Percentiles rank a stretch among this genome's conserved stretches.
Conservation (phyloP, 2,797 vertebrate species). For the Philypnodon macrostomus region DNA sequence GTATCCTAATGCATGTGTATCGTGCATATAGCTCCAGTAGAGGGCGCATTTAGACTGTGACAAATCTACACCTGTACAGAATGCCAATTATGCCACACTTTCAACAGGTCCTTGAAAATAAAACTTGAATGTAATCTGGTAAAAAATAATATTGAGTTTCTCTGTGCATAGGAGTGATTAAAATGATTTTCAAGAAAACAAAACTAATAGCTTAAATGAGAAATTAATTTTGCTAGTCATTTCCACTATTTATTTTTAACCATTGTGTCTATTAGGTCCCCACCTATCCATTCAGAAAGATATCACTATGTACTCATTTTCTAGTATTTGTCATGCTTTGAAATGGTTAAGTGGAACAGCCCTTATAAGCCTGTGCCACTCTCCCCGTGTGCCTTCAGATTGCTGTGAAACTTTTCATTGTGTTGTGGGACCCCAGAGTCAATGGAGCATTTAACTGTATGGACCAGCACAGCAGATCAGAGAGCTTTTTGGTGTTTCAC, state of each 20-base stretch:
- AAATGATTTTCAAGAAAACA: too few relatives aligned
- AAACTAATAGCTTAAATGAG: too few relatives aligned
- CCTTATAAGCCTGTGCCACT: slow-evolving; percentile 40
- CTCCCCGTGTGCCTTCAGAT: slow-evolving; percentile 31
- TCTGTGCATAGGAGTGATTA: too few relatives aligned
- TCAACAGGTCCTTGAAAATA: too few relatives aligned
- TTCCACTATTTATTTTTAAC: too few relatives aligned
- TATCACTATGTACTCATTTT: slow-evolving; percentile 52
- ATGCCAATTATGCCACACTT: too few relatives aligned
- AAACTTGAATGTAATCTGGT: too few relatives aligned
- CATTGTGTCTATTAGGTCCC: slow-evolving; percentile 15
- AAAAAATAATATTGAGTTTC: too few relatives aligned
- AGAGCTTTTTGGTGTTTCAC: slow-evolving; percentile 19
- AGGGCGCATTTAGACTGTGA: slow-evolving; percentile 59
- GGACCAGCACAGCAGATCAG: slow-evolving; percentile 34
- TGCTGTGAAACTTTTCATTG: slow-evolving; percentile 51
- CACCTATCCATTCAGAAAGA: slow-evolving; percentile 36
- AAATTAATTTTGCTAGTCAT: too few relatives aligned
- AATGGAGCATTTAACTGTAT: slow-evolving; percentile 46
- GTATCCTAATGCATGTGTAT: too few relatives aligned
- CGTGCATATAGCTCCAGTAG: slow-evolving; percentile 49
- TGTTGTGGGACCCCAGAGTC: slow-evolving; percentile 51
- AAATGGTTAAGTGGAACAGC: slow-evolving; percentile 35
- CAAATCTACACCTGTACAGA: neutral
- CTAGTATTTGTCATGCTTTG: slow-evolving; percentile 53